Percentiles rank a stretch among this genome's conserved stretches.
phyloP scores from a whole-genome alignment of 1,140 invertebrate species.

The Trinorchestia longiramus region DNA sequence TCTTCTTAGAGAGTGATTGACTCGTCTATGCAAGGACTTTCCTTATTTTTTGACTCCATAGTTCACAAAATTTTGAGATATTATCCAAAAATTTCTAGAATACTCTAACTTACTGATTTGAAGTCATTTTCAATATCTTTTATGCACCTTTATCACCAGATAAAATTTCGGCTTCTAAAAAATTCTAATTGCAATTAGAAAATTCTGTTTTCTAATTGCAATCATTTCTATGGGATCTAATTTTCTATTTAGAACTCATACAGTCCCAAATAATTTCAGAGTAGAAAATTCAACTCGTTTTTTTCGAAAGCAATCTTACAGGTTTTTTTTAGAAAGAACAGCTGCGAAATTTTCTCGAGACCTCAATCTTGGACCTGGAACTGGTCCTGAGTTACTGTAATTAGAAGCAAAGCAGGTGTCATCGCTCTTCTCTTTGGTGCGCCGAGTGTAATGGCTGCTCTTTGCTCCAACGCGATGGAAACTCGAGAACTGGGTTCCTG shows the following conservation, averaged over 20 bases:
- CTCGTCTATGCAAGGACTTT: too few relatives aligned
- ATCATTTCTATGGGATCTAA: neutral
- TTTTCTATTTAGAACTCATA: neutral
- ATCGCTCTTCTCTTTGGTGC: neutral
- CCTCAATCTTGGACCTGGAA: neutral
- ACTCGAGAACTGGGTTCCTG: slow-evolving; percentile 9
- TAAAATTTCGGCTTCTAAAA: neutral
- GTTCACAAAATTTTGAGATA: too few relatives aligned
- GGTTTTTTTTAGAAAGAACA: neutral
- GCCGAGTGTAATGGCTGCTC: neutral
- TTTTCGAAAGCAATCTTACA: neutral
- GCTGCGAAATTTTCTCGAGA: neutral
- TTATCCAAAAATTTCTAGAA: too few relatives aligned
- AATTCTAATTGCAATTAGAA: too few relatives aligned
- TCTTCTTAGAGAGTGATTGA: too few relatives aligned
- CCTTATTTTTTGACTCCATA: too few relatives aligned
- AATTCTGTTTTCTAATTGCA: too few relatives aligned
- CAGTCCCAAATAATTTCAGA: neutral
- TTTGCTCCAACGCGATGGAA: neutral
- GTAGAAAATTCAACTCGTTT: neutral
- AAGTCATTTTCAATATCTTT: neutral
- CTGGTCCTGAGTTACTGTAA: neutral
- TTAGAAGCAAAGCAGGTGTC: neutral
- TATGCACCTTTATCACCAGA: neutral
- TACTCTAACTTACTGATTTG: neutral